Percentiles rank a stretch among this genome's conserved stretches.
phyloP scores from a whole-genome alignment of 2,113 vertebrate genomes.

The Amblyopsis rosae region DNA sequence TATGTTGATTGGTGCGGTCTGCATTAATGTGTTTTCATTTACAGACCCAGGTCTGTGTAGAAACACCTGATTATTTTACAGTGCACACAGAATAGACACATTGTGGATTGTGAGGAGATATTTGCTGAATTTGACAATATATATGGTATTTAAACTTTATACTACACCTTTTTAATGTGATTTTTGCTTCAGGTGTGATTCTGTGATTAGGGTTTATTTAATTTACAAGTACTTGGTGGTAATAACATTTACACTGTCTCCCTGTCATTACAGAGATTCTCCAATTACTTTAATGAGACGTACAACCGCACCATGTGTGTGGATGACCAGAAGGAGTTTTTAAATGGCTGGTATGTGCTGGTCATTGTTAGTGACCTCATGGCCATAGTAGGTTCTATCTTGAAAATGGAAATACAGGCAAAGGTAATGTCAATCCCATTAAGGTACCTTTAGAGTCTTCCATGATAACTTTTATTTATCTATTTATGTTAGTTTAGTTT shows the following conservation, averaged over 20 bases:
- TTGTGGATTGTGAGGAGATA: too few relatives aligned
- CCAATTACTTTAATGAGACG: constrained; percentile 82
- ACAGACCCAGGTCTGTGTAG: too few relatives aligned
- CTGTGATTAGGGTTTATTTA: background rate
- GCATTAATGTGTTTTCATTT: too few relatives aligned
- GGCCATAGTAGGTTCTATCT: constrained; percentile 88
- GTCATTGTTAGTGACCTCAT: constrained; percentile 90
- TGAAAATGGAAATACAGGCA: constrained; percentile 98
- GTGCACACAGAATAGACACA: too few relatives aligned
- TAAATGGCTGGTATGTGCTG: constrained; percentile 95
- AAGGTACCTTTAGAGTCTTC: background rate
- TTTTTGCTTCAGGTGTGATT: too few relatives aligned
- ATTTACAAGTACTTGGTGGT: background rate
- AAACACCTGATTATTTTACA: too few relatives aligned
- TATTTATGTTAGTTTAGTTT: too few relatives aligned
- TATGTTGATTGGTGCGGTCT: too few relatives aligned
- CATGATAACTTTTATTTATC: background rate
- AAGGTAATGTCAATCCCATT: constrained; percentile 77
- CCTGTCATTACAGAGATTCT: constrained; percentile 82
- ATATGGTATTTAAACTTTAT: too few relatives aligned
- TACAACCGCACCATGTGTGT: constrained; percentile 81
- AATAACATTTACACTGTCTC: background rate
- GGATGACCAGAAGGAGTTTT: constrained; percentile 83
- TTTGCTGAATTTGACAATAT: too few relatives aligned
- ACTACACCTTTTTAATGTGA: too few relatives aligned